A percentile compares a stretch with the other conserved stretches of the same genome.
These are phyloP conservation scores for Columba guinea DNA, from an alignment of 2,797 vertebrate genomes.

Conservation along the genomic window DNA sequence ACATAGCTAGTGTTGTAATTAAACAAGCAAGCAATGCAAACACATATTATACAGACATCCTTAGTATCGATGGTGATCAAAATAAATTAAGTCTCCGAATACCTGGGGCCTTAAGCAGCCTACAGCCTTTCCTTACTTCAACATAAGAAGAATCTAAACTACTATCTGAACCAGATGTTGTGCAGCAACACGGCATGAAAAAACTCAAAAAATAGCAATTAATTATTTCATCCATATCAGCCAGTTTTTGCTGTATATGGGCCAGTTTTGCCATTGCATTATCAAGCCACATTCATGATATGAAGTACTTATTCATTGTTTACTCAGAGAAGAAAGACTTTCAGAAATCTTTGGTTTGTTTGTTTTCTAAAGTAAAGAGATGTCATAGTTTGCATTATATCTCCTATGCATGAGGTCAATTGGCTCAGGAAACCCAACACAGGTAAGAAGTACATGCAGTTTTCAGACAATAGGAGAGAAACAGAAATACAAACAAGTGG, in stretches of 20 bases:
- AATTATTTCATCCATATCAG: not conserved
- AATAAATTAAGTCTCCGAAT: not conserved
- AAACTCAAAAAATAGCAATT: accelerated
- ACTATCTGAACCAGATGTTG: not conserved
- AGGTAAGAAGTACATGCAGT: not conserved
- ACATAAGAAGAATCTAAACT: not conserved
- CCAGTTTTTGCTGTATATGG: too few relatives aligned
- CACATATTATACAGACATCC: not conserved
- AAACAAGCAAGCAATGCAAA: not conserved
- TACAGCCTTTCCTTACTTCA: not conserved
- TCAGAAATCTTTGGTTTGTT: not conserved
- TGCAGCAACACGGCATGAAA: not conserved
- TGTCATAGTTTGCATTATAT: not conserved
- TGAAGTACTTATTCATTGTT: accelerated
- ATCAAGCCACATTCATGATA: not conserved
- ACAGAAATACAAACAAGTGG: not conserved
- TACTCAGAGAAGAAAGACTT: not conserved
- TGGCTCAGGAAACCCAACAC: not conserved
- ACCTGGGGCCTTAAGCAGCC: not conserved
- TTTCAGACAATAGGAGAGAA: not conserved
- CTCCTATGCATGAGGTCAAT: not conserved
- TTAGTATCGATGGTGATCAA: not conserved
- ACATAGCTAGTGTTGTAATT: not conserved
- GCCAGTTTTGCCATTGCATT: not conserved
- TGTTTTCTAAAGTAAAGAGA: not conserved